Base-by-base conservation (phyloP, 2,888 invertebrate species). In the Nemurella pictetii region DNA sequence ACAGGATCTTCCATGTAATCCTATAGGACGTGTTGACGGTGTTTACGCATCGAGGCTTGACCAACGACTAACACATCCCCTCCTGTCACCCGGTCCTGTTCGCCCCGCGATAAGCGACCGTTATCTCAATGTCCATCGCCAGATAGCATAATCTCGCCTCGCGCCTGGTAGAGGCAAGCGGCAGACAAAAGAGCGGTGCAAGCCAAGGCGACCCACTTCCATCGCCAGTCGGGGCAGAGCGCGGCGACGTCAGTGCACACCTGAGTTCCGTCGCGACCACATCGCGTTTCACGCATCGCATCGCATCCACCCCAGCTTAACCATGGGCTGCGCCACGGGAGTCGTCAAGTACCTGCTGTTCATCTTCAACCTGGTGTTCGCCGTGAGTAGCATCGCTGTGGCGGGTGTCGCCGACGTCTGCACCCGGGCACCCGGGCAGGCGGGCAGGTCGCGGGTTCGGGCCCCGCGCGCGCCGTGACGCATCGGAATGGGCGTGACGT, bases 281-380 rank as follows among this genome's bases (percentile, higher is more conserved):
- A 55, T 55, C 55, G 55, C 55, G 1, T 12, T 2, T 9, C 32
- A 32, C 55, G 20, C 55, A 55, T n/a, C n/a, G n/a, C 55, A 55
- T 15, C 55, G 20, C 55, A 1, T 55, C 9, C 35, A 85, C 74
- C 30, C 9, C 35, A 85, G 81, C 30, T 82, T 15, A 82, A 78
- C 78, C 83, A 86, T 86, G 86, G 86, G 86, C 28, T 86, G 85
- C 35, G 86, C 83, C 26, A 85, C 83, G 20, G 80, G 85, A n/a
- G 83, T 81, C 20, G 85, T 86, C 12, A 86, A 86, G 25, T 86
- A 86, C 75, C 83, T 85, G 0, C 82, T 86, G 28, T 86, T 86
- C 74, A 83, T 86, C 73, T 86, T 86, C 84, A 86, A 86, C 83
- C 80, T 86, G 36, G 55, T 86, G 20, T 86, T 86, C 28, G 86